These are phyloP conservation scores for Formica aserva DNA, from an alignment of 2,888 invertebrate genomes.

Conservation along the genomic window DNA sequence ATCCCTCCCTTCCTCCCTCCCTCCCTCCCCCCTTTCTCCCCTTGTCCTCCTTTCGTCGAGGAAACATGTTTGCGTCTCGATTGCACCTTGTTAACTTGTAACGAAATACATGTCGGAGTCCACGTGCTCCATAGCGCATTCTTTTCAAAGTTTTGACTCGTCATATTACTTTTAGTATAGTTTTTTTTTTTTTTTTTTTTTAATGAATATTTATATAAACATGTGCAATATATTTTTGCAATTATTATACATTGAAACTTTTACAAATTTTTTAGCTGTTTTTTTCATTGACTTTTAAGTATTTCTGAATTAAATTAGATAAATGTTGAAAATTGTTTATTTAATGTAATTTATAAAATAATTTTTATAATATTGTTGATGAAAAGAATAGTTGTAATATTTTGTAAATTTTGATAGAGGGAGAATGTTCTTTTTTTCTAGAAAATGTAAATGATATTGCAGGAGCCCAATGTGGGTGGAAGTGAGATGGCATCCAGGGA, in stretches of 20 bases:
- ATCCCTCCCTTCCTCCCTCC: not conserved
- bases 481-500: slow-evolving; percentile 86
- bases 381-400: not conserved
- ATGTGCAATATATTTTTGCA: slow-evolving; percentile 4
- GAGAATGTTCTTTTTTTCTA: not conserved
- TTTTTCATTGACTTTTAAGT: slow-evolving; percentile 3
- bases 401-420: not conserved
- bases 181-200: slow-evolving; percentile 30
- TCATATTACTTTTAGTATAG: not conserved
- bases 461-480: slow-evolving; percentile 86
- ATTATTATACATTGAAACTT: not conserved
- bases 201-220: not conserved
- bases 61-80: not conserved
- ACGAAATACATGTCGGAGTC: not conserved
- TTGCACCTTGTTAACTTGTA: not conserved
- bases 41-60: not conserved
- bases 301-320: not conserved
- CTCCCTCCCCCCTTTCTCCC: not conserved
- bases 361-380: not conserved
- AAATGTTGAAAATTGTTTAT: not conserved
- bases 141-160: not conserved
- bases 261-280: not conserved
- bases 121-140: not conserved
- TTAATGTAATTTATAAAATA: not conserved
- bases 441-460: slow-evolving; percentile 69